Conservation (phyloP, 2,113 vertebrate species). For the Phaethon lepturus region DNA sequence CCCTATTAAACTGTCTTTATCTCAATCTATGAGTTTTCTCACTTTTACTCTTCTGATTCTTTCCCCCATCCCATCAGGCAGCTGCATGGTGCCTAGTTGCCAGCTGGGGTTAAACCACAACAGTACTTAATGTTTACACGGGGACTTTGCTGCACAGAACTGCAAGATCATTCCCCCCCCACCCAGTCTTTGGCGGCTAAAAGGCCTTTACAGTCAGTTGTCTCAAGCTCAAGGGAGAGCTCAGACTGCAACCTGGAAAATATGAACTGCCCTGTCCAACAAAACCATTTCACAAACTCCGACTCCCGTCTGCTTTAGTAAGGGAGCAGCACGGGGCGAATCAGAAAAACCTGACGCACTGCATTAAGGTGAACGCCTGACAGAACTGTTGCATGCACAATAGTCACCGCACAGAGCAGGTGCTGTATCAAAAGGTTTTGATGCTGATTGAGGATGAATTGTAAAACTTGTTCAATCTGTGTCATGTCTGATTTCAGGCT, state of each 20-base stretch:
- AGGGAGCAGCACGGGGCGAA: fast-evolving
- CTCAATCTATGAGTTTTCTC: too few species aligned
- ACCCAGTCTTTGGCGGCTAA: not conserved
- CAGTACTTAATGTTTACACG: not conserved
- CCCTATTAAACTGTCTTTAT: too few species aligned
- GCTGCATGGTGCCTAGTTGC: too few species aligned
- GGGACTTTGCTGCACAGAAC: not conserved
- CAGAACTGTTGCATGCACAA: not conserved
- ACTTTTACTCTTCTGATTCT: too few species aligned
- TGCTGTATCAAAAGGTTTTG: not conserved
- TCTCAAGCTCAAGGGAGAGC: not conserved
- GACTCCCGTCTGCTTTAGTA: not conserved
- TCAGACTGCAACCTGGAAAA: not conserved
- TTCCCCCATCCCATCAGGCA: too few species aligned
- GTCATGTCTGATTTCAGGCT: not conserved
- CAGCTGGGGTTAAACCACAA: too few species aligned
- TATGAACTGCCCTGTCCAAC: not conserved
- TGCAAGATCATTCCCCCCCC: not conserved
- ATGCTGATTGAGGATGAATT: not conserved
- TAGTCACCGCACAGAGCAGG: not conserved
- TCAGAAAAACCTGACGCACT: not conserved
- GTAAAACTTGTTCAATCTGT: not conserved
- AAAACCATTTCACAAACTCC: not conserved
- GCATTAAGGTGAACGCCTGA: not conserved
- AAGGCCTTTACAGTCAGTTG: not conserved